These are phyloP conservation scores for Lepidostoma basale DNA, from an alignment of 1,140 invertebrate species.

Conservation along the genomic window DNA sequence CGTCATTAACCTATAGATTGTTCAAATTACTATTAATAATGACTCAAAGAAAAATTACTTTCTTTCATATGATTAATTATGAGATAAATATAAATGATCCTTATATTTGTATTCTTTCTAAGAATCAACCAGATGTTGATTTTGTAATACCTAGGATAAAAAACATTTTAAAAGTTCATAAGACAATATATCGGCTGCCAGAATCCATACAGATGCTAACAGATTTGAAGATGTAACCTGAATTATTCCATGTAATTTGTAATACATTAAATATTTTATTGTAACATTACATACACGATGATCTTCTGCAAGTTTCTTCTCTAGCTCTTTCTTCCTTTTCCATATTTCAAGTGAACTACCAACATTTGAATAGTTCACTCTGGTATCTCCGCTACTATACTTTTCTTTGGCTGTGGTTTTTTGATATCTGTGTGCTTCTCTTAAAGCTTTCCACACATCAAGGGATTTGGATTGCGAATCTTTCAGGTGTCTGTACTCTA, in stretches of 20 bases:
- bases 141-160: no score
- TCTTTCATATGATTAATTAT: no score
- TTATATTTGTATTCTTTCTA: no score
- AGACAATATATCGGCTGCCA: no score
- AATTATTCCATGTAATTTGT: not conserved
- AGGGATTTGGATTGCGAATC: conserved; percentile 29
- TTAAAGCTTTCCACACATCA: conserved; percentile 31
- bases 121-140: no score
- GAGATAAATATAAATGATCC: no score
- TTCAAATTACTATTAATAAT: no score
- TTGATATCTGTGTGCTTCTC: conserved; percentile 22
- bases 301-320: not conserved
- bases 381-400: not conserved
- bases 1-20: not conserved
- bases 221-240: no score
- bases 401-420: not conserved
- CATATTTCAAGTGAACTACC: conserved; percentile 21
- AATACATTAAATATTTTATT: not conserved
- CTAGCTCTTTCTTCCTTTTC: conserved; percentile 20
- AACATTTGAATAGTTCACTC: not conserved
- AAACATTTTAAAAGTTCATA: no score
- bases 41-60: no score
- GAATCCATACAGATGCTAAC: no score
- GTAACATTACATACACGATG: not conserved
- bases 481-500: conserved; percentile 35